Evolutionary conservation across 2,113 vertebrate species (phyloP).

Genomic region (Cricetomys ansorgei): DNA sequence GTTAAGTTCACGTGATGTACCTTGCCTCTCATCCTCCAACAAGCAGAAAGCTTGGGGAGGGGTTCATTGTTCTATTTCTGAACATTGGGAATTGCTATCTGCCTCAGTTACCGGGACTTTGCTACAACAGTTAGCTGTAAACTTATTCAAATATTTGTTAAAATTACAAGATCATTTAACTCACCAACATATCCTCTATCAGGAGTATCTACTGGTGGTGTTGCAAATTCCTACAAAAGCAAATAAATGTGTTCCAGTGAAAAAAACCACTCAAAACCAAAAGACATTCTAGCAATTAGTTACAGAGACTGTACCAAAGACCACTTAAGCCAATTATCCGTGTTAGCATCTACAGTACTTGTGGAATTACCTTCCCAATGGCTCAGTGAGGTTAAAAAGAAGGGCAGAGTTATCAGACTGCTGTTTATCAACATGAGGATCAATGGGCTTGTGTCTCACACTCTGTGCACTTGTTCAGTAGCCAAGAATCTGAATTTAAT

Average conservation of each 20-base stretch:
- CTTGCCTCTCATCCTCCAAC: background rate
- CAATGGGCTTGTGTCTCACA: background rate
- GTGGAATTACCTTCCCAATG: background rate
- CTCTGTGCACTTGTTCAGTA: background rate
- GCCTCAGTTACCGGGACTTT: background rate
- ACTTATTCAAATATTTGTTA: background rate
- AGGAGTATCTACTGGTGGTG: slow-evolving; percentile 91
- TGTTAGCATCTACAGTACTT: background rate
- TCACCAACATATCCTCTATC: slow-evolving; percentile 95
- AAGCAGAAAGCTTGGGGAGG: background rate
- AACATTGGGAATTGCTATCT: background rate
- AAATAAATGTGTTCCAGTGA: slow-evolving; percentile 49
- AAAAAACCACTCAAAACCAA: background rate
- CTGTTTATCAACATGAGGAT: background rate
- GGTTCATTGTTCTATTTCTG: background rate
- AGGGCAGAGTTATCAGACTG: background rate
- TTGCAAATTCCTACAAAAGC: slow-evolving; percentile 91
- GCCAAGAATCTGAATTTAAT: slow-evolving; percentile 21
- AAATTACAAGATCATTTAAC: slow-evolving; percentile 69
- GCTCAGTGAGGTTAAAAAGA: background rate
- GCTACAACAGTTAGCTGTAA: background rate
- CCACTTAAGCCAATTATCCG: background rate
- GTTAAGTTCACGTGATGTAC: background rate
- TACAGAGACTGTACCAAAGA: background rate
- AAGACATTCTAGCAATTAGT: background rate